Conservation (phyloP, 2,888 invertebrate species). For the Drosophila mimica region DNA sequence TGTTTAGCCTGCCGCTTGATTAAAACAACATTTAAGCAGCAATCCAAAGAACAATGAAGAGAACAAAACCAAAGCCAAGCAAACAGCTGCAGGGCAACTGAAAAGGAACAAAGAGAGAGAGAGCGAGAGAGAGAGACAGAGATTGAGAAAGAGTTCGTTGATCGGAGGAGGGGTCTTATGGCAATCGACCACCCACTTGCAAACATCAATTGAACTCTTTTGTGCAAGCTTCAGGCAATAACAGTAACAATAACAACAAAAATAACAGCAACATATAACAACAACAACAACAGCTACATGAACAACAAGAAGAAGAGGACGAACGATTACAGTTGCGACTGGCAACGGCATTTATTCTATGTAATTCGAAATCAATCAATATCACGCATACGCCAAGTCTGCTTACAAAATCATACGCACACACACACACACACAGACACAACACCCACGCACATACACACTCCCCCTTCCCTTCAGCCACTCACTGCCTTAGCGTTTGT, state of each 20-base stretch:
- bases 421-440: conserved; percentile 1
- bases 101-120: conserved; percentile 13
- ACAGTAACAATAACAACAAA: conserved; percentile 47
- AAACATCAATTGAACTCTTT: conserved; percentile 71
- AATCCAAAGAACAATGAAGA: conserved; percentile 59
- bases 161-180: not conserved
- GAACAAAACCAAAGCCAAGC: conserved; percentile 44
- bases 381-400: conserved; percentile 66
- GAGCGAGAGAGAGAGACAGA: not conserved
- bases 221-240: conserved; percentile 51
- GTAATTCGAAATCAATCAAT: conserved; percentile 77
- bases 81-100: conserved; percentile 60
- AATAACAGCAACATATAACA: conserved; percentile 8
- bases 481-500: not conserved
- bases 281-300: not conserved
- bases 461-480: not conserved
- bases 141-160: conserved; percentile 10
- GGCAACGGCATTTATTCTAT: conserved; percentile 71
- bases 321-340: conserved; percentile 22
- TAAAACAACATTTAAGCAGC: conserved; percentile 70
- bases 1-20: conserved; percentile 62
- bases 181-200: conserved; percentile 42
- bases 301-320: conserved; percentile 6
- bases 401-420: conserved; percentile 35
- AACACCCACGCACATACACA: not conserved